These are phyloP conservation scores for Torymus tubicola DNA, from an alignment of 2,888 invertebrate species.

Conservation along the genomic window DNA sequence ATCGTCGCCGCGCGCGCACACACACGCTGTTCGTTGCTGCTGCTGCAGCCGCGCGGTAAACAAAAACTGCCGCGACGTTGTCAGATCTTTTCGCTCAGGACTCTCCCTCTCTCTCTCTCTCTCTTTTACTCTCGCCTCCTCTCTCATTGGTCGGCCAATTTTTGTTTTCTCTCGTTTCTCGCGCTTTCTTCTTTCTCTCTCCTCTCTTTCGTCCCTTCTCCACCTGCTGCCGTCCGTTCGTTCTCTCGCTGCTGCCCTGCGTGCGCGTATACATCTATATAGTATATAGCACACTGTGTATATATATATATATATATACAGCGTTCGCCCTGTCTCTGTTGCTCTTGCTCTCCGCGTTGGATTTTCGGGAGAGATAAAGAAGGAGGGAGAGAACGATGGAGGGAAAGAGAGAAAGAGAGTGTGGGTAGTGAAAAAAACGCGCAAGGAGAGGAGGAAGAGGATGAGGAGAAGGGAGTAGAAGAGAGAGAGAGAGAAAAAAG, in stretches of 20 bases:
- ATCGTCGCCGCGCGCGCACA: slow-evolving; percentile 38
- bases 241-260: slow-evolving; percentile 53
- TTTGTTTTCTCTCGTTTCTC: slow-evolving; percentile 8
- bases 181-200: background rate
- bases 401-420: slow-evolving; percentile 12
- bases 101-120: slow-evolving; percentile 36
- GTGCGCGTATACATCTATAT: too few species aligned
- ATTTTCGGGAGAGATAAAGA: slow-evolving; percentile 4
- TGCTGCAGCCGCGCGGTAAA: slow-evolving; percentile 66
- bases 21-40: slow-evolving; percentile 20
- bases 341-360: slow-evolving; percentile 22
- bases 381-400: slow-evolving; percentile 23
- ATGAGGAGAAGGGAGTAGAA: background rate
- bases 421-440: slow-evolving; percentile 35
- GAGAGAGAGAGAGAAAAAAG: too few species aligned
- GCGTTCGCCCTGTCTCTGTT: slow-evolving; percentile 37
- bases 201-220: slow-evolving; percentile 8
- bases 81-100: slow-evolving; percentile 71
- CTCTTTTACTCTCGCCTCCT: slow-evolving; percentile 53
- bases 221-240: slow-evolving; percentile 13
- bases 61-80: slow-evolving; percentile 74
- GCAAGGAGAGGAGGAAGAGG: background rate
- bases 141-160: slow-evolving; percentile 15
- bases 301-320: too few species aligned
- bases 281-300: too few species aligned